These are phyloP conservation scores for Clepsis dumicolana DNA, from an alignment of 2,888 invertebrate genomes.

Conservation along the genomic window DNA sequence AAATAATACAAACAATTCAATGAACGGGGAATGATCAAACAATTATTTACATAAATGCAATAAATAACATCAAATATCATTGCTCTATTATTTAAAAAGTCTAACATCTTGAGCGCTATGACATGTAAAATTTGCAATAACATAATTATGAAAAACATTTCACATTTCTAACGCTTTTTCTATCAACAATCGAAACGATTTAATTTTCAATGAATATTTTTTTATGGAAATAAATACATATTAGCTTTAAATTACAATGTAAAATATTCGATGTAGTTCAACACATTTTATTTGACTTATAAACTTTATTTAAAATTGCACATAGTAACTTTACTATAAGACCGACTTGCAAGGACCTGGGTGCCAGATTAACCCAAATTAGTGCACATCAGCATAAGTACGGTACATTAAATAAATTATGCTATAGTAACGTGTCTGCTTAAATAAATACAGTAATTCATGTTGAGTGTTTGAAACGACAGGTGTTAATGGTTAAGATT, in stretches of 20 bases:
- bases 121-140: slow-evolving; percentile 20
- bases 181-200: slow-evolving; percentile 11
- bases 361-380: too few species aligned
- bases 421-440: neutral
- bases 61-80: slow-evolving; percentile 62
- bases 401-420: neutral
- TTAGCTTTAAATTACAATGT: slow-evolving; percentile 19
- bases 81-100: slow-evolving; percentile 65
- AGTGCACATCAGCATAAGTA: too few species aligned
- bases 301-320: slow-evolving; percentile 14
- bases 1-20: slow-evolving; percentile 82
- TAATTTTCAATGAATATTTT: slow-evolving; percentile 30
- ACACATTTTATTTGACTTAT: neutral
- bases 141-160: slow-evolving; percentile 1
- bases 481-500: slow-evolving; percentile 18
- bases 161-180: neutral
- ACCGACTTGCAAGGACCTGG: too few species aligned
- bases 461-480: slow-evolving; percentile 19
- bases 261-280: slow-evolving; percentile 33
- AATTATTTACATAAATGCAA: slow-evolving; percentile 67
- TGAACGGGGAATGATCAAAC: slow-evolving; percentile 72
- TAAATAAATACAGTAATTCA: slow-evolving; percentile 21
- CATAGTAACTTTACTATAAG: neutral
- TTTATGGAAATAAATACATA: neutral
- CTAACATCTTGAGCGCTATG: slow-evolving; percentile 68